Evolutionary conservation across 2,888 invertebrate species (phyloP).

Genomic region (Herminia tarsipennalis): DNA sequence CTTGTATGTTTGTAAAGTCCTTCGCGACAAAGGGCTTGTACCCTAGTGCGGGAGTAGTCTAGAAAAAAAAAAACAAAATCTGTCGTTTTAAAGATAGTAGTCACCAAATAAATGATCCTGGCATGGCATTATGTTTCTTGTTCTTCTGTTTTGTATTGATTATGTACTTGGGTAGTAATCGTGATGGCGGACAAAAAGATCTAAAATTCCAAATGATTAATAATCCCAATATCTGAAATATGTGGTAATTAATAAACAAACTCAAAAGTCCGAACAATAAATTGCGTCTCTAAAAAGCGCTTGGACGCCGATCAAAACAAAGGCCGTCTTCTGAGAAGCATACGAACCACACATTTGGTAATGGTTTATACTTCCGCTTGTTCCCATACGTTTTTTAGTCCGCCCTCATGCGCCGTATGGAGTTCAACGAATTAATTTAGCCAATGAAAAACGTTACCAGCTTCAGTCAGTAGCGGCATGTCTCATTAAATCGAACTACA

Average conservation of each 20-base stretch:
- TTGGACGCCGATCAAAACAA: slow-evolving; percentile 40
- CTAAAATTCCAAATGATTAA: too few species aligned
- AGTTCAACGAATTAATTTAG: slow-evolving; percentile 77
- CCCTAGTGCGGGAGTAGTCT: too few species aligned
- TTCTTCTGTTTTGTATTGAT: too few species aligned
- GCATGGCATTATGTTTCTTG: too few species aligned
- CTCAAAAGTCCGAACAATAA: slow-evolving; percentile 18
- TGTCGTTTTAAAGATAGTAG: too few species aligned
- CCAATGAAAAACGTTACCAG: slow-evolving; percentile 51
- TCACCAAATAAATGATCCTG: too few species aligned
- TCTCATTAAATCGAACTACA: slow-evolving; percentile 52
- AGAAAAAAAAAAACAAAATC: too few species aligned
- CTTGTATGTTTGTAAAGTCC: too few species aligned
- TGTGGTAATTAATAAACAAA: neutral
- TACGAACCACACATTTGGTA: slow-evolving; percentile 72
- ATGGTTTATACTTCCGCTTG: slow-evolving; percentile 75
- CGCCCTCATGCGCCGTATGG: slow-evolving; percentile 48
- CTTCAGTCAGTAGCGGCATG: slow-evolving; percentile 31
- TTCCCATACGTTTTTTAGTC: slow-evolving; percentile 61
- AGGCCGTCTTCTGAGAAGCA: slow-evolving; percentile 53
- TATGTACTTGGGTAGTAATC: too few species aligned
- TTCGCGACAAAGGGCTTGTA: too few species aligned
- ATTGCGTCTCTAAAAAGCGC: slow-evolving; percentile 23
- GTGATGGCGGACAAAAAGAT: too few species aligned
- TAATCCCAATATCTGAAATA: too few species aligned